These are phyloP conservation scores for Penaeus japonicus DNA, from an alignment of 1,140 invertebrate species.

Conservation along the genomic window DNA sequence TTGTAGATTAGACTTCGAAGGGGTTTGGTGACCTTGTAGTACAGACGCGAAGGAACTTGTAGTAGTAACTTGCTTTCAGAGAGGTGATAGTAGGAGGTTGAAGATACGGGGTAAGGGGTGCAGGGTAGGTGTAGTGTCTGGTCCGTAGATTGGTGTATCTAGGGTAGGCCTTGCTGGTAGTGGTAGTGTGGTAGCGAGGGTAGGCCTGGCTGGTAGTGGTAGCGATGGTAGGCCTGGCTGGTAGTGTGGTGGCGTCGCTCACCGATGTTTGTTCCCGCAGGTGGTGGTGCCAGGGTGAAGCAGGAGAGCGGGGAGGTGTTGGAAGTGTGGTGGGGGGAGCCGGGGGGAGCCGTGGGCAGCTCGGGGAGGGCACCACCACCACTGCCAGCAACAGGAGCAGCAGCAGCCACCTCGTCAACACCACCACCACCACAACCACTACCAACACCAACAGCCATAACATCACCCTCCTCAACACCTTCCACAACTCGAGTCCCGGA, in stretches of 20 bases:
- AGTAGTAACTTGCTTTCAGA: neutral
- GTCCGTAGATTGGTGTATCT: too few relatives aligned
- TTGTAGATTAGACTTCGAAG: too few relatives aligned
- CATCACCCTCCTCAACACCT: neutral
- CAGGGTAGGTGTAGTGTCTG: neutral
- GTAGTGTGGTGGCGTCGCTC: neutral
- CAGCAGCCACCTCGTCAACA: neutral
- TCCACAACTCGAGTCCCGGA: neutral
- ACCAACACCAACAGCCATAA: neutral
- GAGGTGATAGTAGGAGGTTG: neutral
- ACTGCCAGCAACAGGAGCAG: neutral
- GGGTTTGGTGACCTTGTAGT: too few relatives aligned
- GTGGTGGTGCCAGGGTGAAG: constrained; percentile 33
- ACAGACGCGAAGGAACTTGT: neutral
- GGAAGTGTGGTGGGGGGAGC: constrained; percentile 37
- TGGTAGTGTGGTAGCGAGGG: too few relatives aligned
- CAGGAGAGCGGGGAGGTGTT: constrained; percentile 42
- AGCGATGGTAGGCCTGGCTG: constrained; percentile 2
- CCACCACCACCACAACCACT: constrained; percentile 9
- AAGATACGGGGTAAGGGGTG: neutral
- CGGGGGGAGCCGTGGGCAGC: neutral
- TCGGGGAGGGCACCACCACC: constrained; percentile 19
- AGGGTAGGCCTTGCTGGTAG: too few relatives aligned
- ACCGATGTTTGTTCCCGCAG: constrained; percentile 34
- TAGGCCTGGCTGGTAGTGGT: neutral